A percentile compares a stretch with the other conserved stretches of the same genome.
phyloP scores from a whole-genome alignment of 2,113 vertebrate species.

The Bolborhynchus lineola region DNA sequence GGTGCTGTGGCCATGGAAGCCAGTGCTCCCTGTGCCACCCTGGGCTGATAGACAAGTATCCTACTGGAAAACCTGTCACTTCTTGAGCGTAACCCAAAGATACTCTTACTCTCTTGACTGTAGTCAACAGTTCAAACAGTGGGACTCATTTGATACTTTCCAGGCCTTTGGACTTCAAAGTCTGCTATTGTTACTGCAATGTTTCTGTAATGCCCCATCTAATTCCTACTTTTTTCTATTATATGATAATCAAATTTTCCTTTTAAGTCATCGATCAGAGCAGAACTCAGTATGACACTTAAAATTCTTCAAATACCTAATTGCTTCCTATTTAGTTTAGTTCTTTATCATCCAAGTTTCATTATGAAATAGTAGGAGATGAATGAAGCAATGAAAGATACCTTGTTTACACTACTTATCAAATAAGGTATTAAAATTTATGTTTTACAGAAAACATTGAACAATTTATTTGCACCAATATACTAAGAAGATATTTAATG shows the following conservation, averaged over 20 bases:
- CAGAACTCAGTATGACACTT: neutral
- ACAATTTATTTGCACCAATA: neutral
- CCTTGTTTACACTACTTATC: neutral
- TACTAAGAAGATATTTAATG: neutral
- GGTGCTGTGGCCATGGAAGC: neutral
- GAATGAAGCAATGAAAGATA: neutral
- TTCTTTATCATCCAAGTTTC: neutral
- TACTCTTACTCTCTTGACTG: neutral
- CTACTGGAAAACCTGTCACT: neutral
- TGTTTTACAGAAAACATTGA: neutral
- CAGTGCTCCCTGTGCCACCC: neutral
- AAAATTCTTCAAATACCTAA: neutral
- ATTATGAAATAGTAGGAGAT: neutral
- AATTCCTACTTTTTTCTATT: neutral
- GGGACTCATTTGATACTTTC: neutral
- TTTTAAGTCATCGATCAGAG: neutral
- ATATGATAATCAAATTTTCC: neutral
- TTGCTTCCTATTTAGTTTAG: neutral
- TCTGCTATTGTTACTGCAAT: neutral
- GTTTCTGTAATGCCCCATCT: neutral
- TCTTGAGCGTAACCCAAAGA: neutral
- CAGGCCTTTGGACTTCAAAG: neutral
- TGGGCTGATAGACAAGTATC: neutral
- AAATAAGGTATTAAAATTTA: neutral
- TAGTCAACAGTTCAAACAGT: neutral